phyloP scores from a whole-genome alignment of 1,140 invertebrate genomes.

The Drosophila eugracilis region DNA sequence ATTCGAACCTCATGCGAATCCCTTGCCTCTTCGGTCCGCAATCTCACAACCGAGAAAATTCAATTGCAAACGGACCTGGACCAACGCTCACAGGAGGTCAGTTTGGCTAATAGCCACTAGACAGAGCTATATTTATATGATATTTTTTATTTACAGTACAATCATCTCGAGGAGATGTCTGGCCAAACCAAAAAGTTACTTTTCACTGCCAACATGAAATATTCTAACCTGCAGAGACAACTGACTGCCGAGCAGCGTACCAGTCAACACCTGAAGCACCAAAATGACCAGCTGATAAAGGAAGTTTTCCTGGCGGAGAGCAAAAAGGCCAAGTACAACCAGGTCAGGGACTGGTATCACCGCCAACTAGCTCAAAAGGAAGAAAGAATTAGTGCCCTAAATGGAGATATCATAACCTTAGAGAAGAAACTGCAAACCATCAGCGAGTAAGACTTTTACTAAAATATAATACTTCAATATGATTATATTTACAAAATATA shows the following conservation, averaged over 20 bases:
- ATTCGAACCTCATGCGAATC: constrained; percentile 45
- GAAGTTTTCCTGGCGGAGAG: constrained; percentile 19
- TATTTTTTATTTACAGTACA: constrained; percentile 6
- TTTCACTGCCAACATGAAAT: constrained; percentile 37
- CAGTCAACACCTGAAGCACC: constrained; percentile 10
- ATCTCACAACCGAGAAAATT: constrained; percentile 44
- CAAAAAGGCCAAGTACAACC: background rate
- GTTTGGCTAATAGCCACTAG: background rate
- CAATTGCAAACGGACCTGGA: constrained; percentile 37
- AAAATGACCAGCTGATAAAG: constrained; percentile 38
- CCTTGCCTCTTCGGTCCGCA: constrained; percentile 34
- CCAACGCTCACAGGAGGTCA: constrained; percentile 21
- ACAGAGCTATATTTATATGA: background rate
- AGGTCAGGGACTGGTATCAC: constrained; percentile 2
- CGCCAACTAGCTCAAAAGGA: constrained; percentile 28
- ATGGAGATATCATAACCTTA: background rate
- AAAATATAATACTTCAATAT: no score
- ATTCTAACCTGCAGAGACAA: constrained; percentile 29
- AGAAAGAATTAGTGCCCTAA: constrained; percentile 14
- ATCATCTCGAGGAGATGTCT: constrained; percentile 22
- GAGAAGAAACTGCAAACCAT: constrained; percentile 1
- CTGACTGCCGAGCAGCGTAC: constrained; percentile 42
- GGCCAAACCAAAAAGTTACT: constrained; percentile 46
- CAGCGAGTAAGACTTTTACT: constrained; percentile 1
- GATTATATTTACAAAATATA: no score